Percentiles rank a stretch among this genome's conserved stretches.
These are phyloP conservation scores for Prionailurus viverrinus DNA, from an alignment of 2,113 vertebrate genomes.

Conservation along the genomic window DNA sequence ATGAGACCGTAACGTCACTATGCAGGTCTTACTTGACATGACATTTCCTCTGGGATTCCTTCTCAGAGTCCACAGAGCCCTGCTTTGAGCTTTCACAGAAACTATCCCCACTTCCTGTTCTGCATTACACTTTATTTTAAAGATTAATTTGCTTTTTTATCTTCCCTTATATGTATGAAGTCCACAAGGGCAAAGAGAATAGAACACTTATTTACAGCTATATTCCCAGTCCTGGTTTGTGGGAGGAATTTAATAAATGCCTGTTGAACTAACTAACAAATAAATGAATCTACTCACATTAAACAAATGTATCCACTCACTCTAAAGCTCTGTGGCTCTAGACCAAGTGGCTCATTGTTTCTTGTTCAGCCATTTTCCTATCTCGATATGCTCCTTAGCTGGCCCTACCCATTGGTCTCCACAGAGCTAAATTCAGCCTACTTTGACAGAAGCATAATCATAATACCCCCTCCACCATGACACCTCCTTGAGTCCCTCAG, in stretches of 20 bases:
- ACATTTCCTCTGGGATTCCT: background rate
- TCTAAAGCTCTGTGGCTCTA: background rate
- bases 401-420: background rate
- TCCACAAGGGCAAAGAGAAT: background rate
- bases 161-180: background rate
- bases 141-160: background rate
- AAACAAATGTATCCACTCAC: background rate
- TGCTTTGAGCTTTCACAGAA: background rate
- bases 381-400: background rate
- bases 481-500: background rate
- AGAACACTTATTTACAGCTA: constrained; percentile 1
- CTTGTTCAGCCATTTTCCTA: background rate
- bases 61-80: background rate
- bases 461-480: background rate
- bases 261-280: constrained; percentile 13
- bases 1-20: background rate
- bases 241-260: background rate
- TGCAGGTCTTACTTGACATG: background rate
- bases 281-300: constrained; percentile 7
- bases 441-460: background rate
- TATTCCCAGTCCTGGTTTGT: background rate
- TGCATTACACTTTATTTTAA: background rate
- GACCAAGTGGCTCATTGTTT: background rate
- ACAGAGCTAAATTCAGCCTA: background rate
- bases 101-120: background rate